These are phyloP conservation scores for Drosophila robusta DNA, from an alignment of 2,888 invertebrate species.

Conservation along the genomic window DNA sequence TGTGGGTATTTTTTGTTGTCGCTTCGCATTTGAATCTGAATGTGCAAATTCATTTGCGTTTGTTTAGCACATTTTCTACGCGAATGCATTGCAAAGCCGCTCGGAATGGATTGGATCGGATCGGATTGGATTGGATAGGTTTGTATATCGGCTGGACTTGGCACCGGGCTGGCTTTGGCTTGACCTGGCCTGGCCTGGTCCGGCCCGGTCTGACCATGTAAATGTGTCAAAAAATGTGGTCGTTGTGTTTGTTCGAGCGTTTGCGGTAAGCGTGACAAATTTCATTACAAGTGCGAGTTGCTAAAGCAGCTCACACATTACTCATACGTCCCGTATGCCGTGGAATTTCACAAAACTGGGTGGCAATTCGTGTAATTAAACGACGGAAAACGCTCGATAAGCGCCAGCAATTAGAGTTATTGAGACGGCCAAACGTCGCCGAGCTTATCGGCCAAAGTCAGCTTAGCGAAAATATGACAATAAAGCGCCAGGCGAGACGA, in stretches of 20 bases:
- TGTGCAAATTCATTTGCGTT: constrained; percentile 77
- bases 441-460: constrained; percentile 51
- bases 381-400: constrained; percentile 59
- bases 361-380: constrained; percentile 69
- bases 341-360: constrained; percentile 35
- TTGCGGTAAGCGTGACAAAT: constrained; percentile 56
- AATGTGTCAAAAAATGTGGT: constrained; percentile 61
- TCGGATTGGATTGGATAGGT: constrained; percentile 3
- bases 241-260: constrained; percentile 8
- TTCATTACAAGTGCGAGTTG: constrained; percentile 46
- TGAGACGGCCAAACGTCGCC: constrained; percentile 61
- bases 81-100: constrained; percentile 51
- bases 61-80: constrained; percentile 73
- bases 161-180: background rate
- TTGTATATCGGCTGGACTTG: constrained; percentile 22
- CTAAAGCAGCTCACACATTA: constrained; percentile 29
- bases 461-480: constrained; percentile 58
- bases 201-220: constrained; percentile 29
- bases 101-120: constrained; percentile 20
- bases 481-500: constrained; percentile 23
- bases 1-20: constrained; percentile 49
- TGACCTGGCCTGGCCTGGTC: background rate
- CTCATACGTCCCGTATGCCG: constrained; percentile 48
- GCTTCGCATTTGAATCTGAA: constrained; percentile 66
- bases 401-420: constrained; percentile 70